These are phyloP conservation scores for Verasper variegatus DNA, from an alignment of 2,113 vertebrate genomes.

Conservation along the genomic window DNA sequence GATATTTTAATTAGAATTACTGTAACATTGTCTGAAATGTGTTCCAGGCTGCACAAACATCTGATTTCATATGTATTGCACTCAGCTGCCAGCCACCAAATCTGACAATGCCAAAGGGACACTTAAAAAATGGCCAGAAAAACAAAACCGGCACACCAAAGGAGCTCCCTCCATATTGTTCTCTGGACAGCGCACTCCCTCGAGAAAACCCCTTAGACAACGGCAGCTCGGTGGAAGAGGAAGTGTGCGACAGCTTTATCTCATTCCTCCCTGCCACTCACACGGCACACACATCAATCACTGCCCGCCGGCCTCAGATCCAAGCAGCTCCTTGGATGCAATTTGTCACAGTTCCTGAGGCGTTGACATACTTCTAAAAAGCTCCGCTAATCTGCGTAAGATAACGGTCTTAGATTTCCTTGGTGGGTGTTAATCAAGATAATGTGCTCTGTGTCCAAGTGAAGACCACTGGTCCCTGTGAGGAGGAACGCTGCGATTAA, in stretches of 20 bases:
- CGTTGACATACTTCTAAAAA: constrained; percentile 70
- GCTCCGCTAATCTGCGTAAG: constrained; percentile 66
- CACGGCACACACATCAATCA: constrained; percentile 75
- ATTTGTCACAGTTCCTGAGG: constrained; percentile 75
- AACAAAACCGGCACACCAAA: constrained; percentile 65
- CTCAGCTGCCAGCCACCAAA: constrained; percentile 36
- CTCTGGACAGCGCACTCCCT: constrained; percentile 48
- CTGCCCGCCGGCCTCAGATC: constrained; percentile 52
- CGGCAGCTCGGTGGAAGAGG: constrained; percentile 60
- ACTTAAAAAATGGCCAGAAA: constrained; percentile 47
- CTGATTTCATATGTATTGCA: constrained; percentile 13
- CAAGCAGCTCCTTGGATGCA: constrained; percentile 62
- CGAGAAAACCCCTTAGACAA: constrained; percentile 63
- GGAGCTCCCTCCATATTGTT: constrained; percentile 59
- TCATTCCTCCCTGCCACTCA: constrained; percentile 77
- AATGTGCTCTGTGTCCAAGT: constrained; percentile 58
- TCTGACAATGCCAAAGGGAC: constrained; percentile 45
- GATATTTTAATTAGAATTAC: background rate
- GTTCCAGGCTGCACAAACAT: constrained; percentile 29
- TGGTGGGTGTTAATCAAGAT: constrained; percentile 70
- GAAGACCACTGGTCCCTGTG: constrained; percentile 47
- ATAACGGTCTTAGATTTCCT: constrained; percentile 54
- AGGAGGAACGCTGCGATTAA: constrained; percentile 37
- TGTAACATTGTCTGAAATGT: constrained; percentile 11
- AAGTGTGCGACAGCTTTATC: constrained; percentile 74